Percentiles rank a stretch among this genome's conserved stretches.
Conservation (phyloP, 2,797 vertebrate genomes). For the Microctenopoma stevenorrisi region DNA sequence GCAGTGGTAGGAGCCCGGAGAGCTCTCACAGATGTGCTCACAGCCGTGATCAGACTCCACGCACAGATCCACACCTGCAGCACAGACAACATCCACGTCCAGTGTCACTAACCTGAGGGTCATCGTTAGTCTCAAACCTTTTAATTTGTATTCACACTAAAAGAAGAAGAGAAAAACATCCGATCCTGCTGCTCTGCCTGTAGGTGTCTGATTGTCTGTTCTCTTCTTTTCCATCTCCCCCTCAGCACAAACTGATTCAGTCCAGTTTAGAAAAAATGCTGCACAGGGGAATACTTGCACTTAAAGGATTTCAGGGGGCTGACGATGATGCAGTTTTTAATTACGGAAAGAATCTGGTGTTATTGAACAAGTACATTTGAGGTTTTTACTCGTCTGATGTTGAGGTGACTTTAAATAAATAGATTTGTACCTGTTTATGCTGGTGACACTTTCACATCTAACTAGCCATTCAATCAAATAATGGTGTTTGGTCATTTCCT, state of each 20-base stretch:
- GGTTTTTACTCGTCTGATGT: slow-evolving; percentile 3
- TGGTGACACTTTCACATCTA: neutral
- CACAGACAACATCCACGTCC: neutral
- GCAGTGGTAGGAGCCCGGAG: slow-evolving; percentile 87
- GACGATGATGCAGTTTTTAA: slow-evolving; percentile 7
- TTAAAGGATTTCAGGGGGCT: slow-evolving; percentile 36
- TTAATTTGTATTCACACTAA: too few species aligned
- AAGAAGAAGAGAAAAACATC: too few species aligned
- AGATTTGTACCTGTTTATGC: too few species aligned
- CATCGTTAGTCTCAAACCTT: too few species aligned
- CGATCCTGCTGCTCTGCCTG: too few species aligned
- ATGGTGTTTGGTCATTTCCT: slow-evolving; percentile 3
- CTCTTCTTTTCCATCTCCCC: slow-evolving; percentile 1
- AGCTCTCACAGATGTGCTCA: slow-evolving; percentile 91
- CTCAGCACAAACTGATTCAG: neutral
- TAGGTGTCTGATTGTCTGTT: neutral
- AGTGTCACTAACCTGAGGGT: fast-evolving
- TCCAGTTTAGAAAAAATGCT: slow-evolving; percentile 9
- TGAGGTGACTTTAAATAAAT: slow-evolving; percentile 16
- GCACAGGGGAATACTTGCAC: slow-evolving; percentile 20
- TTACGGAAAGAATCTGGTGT: slow-evolving; percentile 17
- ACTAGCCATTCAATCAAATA: neutral
- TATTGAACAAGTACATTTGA: slow-evolving; percentile 5
- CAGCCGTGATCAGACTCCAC: slow-evolving; percentile 88
- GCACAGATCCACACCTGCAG: slow-evolving; percentile 88